Evolutionary conservation across 2,888 invertebrate species (phyloP).

Genomic region (Sinhomidia bicolor): DNA sequence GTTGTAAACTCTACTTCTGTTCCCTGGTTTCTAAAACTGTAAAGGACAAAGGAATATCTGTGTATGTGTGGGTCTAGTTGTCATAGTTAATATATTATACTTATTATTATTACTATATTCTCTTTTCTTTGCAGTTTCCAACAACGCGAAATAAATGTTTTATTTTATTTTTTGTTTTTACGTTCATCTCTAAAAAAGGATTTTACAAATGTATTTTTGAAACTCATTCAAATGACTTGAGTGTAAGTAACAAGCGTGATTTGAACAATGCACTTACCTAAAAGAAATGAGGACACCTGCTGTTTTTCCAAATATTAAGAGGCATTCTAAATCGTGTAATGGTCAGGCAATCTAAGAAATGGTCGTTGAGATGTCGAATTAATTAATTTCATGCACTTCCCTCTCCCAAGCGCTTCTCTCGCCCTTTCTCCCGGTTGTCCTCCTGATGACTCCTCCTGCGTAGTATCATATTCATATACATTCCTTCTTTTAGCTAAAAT

Average conservation of each 20-base stretch:
- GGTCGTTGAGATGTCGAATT: slow-evolving; percentile 59
- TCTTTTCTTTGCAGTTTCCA: too few species aligned
- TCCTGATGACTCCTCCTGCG: too few species aligned
- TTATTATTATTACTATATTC: too few species aligned
- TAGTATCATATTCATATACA: too few species aligned
- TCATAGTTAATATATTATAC: too few species aligned
- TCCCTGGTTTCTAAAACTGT: neutral
- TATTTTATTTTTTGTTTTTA: too few species aligned
- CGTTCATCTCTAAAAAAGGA: too few species aligned
- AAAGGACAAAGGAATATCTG: too few species aligned
- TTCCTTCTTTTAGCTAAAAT: neutral
- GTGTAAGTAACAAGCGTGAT: neutral
- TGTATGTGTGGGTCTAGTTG: too few species aligned
- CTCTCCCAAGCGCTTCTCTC: neutral
- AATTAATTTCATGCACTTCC: slow-evolving; percentile 56
- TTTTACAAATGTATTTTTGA: too few species aligned
- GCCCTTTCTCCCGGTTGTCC: neutral
- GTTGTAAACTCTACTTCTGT: neutral
- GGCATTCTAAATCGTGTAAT: slow-evolving; percentile 44
- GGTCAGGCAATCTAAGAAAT: slow-evolving; percentile 27
- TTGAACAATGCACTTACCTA: neutral
- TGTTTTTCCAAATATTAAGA: slow-evolving; percentile 38
- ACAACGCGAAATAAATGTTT: too few species aligned
- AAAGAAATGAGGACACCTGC: slow-evolving; percentile 32
- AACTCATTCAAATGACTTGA: neutral